Percentiles rank a stretch among this genome's conserved stretches.
phyloP scores from a whole-genome alignment of 2,113 vertebrate genomes.

The Ramphastos sulfuratus region DNA sequence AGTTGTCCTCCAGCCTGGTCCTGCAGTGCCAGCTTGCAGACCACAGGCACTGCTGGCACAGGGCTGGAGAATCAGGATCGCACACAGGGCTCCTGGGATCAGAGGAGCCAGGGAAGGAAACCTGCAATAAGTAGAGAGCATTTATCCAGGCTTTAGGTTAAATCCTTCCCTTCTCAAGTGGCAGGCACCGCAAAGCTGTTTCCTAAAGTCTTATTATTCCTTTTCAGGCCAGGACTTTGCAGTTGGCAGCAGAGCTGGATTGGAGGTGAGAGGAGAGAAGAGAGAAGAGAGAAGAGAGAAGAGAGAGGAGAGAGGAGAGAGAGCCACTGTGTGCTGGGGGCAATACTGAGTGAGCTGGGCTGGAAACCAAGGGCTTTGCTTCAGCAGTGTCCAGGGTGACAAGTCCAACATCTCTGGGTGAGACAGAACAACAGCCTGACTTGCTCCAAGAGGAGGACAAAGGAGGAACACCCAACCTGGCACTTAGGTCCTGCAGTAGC shows the following conservation, averaged over 20 bases:
- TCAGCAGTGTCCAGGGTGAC: not conserved
- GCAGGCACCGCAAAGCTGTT: not conserved
- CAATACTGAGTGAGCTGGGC: not conserved
- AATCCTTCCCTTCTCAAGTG: not conserved
- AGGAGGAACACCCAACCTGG: not conserved
- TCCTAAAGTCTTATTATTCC: constrained; percentile 22
- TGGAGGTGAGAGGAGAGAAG: not conserved
- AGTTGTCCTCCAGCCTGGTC: not conserved
- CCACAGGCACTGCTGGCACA: not conserved
- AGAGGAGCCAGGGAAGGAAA: not conserved
- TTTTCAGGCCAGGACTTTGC: constrained; percentile 7
- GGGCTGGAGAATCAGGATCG: not conserved
- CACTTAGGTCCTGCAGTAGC: rapidly evolving
- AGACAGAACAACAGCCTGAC: rapidly evolving
- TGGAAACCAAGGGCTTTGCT: not conserved
- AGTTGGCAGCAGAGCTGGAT: not conserved
- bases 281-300: not conserved
- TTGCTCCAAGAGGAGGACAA: not conserved
- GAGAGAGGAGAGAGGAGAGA: not conserved
- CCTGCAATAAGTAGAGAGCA: constrained; percentile 21
- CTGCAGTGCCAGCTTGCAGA: rapidly evolving
- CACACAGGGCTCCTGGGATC: not conserved
- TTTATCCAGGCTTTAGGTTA: constrained; percentile 47
- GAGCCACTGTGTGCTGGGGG: not conserved
- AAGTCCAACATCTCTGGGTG: not conserved